Base-by-base conservation (phyloP, 2,888 invertebrate species). In the Lampropteryx suffumata region DNA sequence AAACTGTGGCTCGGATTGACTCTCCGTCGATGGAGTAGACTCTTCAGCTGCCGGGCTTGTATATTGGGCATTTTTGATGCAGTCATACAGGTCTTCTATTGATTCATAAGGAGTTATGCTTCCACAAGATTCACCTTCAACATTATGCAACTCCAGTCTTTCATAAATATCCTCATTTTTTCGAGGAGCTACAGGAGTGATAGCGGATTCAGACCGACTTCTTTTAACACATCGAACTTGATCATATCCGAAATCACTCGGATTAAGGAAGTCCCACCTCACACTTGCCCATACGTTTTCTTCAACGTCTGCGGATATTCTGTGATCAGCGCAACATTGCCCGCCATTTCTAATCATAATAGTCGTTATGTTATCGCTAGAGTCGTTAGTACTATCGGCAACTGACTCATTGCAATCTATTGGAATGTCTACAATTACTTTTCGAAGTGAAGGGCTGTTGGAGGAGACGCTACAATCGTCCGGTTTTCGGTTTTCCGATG, bases 271-370 rank as follows among this genome's bases (percentile, higher is more conserved):
- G 60, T 90, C 81, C 90, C 90, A 90, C 44, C 72, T 74, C 5
- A 90, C 87, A 57, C 87, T 90, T 29, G 90, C 84, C 89, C 90
- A 90, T 14, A 90, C 87, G 55, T 90, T 90, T 39, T 89, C 88
- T 12, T 79, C 80, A 30, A 77, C 75, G 61, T 90, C 87, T 30
- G 88, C 86, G 4, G 90, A 90, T 73, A 89, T 88, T 63, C 89
- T 82, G 60, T 90, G 90, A 59, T 90, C 90, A 9, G 71, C 72
- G 56, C 90, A 90, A 62, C 90, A 90, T 60, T 89, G 87, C 1
- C 83, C 80, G 26, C 84, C 65, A 50, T 74, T 83, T 64, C 79
- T 82, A 52, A 87, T 80, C 29, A 83, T 82, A 29, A 88, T 84
- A 45, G 82, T 87, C 27, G 86, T 85, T 9, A 85, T 71, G 67